Percentiles rank a stretch among this genome's conserved stretches.
Conservation (phyloP, 2,888 invertebrate species). For the Ennomos erosarius region DNA sequence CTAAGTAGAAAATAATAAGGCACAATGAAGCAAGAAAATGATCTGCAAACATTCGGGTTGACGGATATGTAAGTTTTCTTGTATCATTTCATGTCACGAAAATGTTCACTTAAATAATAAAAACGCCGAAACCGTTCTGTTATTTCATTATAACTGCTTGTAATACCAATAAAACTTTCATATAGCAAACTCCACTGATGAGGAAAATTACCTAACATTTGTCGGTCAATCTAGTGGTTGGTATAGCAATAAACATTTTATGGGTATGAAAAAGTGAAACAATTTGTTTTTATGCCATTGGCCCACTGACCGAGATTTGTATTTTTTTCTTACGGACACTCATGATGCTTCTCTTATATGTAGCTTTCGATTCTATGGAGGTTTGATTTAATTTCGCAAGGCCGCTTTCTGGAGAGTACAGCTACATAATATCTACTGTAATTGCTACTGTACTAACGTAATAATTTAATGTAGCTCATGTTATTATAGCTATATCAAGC, state of each 20-base stretch:
- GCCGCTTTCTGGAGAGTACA: too few species aligned
- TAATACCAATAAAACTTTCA: conserved; percentile 27
- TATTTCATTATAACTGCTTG: conserved; percentile 21
- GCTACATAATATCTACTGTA: too few species aligned
- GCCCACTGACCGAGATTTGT: conserved; percentile 24
- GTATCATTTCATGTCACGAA: too few species aligned
- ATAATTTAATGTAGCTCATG: too few species aligned
- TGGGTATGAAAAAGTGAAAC: conserved; percentile 31
- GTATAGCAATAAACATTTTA: conserved; percentile 32
- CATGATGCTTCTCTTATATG: not conserved
- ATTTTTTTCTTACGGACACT: conserved; percentile 4
- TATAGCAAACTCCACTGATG: conserved; percentile 26
- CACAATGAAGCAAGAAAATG: too few species aligned
- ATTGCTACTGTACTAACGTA: too few species aligned
- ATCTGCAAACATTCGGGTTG: too few species aligned
- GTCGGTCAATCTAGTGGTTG: conserved; percentile 26
- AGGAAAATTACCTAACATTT: conserved; percentile 34
- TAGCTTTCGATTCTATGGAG: too few species aligned
- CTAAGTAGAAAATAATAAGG: too few species aligned
- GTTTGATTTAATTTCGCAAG: too few species aligned
- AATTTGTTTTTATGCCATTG: conserved; percentile 28
- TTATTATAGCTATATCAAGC: too few species aligned
- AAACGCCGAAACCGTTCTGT: conserved; percentile 10
- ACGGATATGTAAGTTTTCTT: too few species aligned
- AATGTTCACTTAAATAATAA: conserved; percentile 4